These are phyloP conservation scores for Pseudomyrmex flavicornis DNA, from an alignment of 1,140 invertebrate genomes.

Conservation along the genomic window DNA sequence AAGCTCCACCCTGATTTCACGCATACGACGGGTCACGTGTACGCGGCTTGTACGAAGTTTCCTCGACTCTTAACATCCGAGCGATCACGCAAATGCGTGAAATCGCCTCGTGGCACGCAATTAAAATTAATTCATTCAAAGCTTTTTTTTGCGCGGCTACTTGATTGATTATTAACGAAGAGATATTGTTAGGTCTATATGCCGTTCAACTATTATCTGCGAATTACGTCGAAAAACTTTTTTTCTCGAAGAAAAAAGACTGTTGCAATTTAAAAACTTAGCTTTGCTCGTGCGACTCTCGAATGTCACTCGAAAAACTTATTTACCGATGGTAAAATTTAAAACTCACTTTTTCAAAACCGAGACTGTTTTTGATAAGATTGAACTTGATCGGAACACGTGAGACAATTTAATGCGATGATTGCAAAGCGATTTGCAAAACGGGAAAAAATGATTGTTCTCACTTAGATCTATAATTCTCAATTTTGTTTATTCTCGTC, in stretches of 20 bases:
- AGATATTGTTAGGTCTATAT: neutral
- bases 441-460: slow-evolving; percentile 2
- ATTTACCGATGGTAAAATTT: no score
- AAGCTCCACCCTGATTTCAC: slow-evolving; percentile 74
- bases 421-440: neutral
- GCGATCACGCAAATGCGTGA: slow-evolving; percentile 53
- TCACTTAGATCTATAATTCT: neutral
- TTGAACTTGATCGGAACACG: neutral
- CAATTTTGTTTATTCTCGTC: neutral
- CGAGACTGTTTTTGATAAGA: no score
- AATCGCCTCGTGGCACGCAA: slow-evolving; percentile 31
- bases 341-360: no score
- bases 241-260: no score
- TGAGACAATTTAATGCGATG: neutral
- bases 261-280: no score
- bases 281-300: no score
- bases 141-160: slow-evolving; percentile 19
- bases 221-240: neutral
- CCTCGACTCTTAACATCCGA: slow-evolving; percentile 31
- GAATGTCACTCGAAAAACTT: no score
- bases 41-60: slow-evolving; percentile 55
- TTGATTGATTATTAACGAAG: neutral
- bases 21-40: slow-evolving; percentile 66
- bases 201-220: neutral
- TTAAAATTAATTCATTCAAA: slow-evolving; percentile 67